These are phyloP conservation scores for Leucophenga montana DNA, from an alignment of 2,888 invertebrate species.

Conservation along the genomic window DNA sequence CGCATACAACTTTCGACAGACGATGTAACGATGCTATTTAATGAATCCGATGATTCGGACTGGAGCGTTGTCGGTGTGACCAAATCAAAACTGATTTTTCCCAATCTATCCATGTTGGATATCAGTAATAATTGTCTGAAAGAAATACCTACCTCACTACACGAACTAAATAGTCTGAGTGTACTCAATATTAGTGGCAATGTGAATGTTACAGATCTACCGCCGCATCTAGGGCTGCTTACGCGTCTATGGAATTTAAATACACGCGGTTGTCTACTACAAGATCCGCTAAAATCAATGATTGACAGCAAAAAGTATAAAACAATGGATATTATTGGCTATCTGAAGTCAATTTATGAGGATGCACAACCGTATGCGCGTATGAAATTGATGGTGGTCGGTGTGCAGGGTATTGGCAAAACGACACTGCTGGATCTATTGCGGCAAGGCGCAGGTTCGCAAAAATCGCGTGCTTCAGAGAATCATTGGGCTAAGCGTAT, in stretches of 20 bases:
- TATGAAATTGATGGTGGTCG: constrained; percentile 97
- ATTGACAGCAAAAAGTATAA: constrained; percentile 93
- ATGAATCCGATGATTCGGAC: constrained; percentile 77
- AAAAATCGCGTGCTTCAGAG: constrained; percentile 75
- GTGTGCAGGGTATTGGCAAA: constrained; percentile 89
- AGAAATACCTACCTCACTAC: constrained; percentile 86
- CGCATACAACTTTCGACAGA: constrained; percentile 87
- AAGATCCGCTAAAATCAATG: constrained; percentile 92
- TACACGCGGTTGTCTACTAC: constrained; percentile 89
- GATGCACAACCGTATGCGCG: constrained; percentile 94
- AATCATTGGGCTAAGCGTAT: constrained; percentile 96
- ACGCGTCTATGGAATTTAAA: constrained; percentile 97
- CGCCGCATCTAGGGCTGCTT: constrained; percentile 94
- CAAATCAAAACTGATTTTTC: constrained; percentile 87
- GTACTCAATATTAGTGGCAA: constrained; percentile 89
- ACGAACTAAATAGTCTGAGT: constrained; percentile 90
- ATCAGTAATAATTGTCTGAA: constrained; percentile 89
- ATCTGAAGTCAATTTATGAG: constrained; percentile 89
- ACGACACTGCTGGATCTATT: constrained; percentile 92
- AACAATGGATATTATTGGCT: constrained; percentile 93
- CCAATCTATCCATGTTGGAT: constrained; percentile 95
- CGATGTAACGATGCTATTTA: constrained; percentile 80
- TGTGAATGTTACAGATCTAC: constrained; percentile 87
- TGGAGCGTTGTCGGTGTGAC: constrained; percentile 76
- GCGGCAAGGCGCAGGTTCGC: constrained; percentile 89